These are phyloP conservation scores for Sebastes nivosus DNA, from an alignment of 2,797 vertebrate species.

Conservation along the genomic window DNA sequence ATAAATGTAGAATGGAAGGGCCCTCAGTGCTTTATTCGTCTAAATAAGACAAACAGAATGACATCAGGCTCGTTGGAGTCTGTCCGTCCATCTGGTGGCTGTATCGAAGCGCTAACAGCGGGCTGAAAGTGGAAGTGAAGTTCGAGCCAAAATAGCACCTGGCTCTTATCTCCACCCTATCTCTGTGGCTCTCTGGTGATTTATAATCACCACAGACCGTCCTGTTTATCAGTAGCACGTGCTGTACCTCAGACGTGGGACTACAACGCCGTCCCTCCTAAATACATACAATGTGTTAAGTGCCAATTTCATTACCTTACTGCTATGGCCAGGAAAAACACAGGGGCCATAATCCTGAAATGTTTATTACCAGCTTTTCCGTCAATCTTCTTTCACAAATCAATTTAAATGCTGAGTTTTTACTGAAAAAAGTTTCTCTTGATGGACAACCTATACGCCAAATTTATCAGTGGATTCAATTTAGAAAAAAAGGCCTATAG, in stretches of 20 bases:
- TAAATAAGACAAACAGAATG: too few species aligned
- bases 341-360: neutral
- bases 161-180: too few species aligned
- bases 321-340: neutral
- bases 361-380: neutral
- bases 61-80: too few species aligned
- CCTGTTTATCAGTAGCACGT: conserved; percentile 54
- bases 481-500: neutral
- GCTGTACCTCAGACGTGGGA: conserved; percentile 13
- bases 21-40: too few species aligned
- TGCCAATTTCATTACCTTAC: neutral
- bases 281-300: neutral
- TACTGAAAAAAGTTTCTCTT: neutral
- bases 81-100: too few species aligned
- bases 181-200: too few species aligned
- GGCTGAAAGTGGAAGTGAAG: too few species aligned
- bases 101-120: too few species aligned
- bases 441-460: neutral
- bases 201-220: neutral
- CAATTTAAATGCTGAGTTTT: neutral
- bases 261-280: neutral
- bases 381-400: neutral
- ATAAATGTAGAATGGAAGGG: too few species aligned
- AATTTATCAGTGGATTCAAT: neutral
- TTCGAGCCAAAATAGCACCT: too few species aligned